Conservation (phyloP, 2,888 invertebrate genomes). For the Epinotia bilunana region DNA sequence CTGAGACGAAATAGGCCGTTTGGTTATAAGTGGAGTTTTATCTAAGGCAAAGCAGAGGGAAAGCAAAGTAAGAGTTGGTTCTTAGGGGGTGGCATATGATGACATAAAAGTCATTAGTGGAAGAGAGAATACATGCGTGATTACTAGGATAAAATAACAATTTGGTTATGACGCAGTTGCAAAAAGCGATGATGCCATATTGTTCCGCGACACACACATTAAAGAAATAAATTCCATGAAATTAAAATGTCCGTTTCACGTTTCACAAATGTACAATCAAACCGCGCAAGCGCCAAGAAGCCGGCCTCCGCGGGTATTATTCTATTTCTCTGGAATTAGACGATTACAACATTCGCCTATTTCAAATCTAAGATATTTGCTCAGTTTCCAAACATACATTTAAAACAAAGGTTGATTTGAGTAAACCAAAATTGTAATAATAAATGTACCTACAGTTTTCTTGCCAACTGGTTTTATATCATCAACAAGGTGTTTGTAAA, state of each 20-base stretch:
- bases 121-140: background rate
- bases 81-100: background rate
- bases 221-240: constrained; percentile 46
- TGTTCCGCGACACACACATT: constrained; percentile 28
- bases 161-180: constrained; percentile 10
- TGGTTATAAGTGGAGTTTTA: constrained; percentile 49
- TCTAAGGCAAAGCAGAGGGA: background rate
- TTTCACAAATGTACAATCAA: constrained; percentile 57
- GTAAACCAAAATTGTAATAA: constrained; percentile 34
- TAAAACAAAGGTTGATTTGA: constrained; percentile 59
- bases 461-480: constrained; percentile 28
- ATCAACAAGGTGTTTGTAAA: constrained; percentile 1
- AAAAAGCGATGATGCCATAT: constrained; percentile 27
- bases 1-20: constrained; percentile 73
- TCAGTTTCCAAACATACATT: constrained; percentile 68
- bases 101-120: background rate
- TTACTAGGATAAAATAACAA: background rate
- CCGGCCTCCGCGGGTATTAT: constrained; percentile 68
- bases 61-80: background rate
- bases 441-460: constrained; percentile 28
- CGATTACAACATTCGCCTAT: constrained; percentile 72
- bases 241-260: constrained; percentile 55
- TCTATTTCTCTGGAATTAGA: constrained; percentile 76
- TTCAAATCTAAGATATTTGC: constrained; percentile 68
- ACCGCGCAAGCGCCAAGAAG: constrained; percentile 51